These are phyloP conservation scores for Montipora sp. DNA, from an alignment of 64 coral and sea anemone species.

Conservation along the genomic window DNA sequence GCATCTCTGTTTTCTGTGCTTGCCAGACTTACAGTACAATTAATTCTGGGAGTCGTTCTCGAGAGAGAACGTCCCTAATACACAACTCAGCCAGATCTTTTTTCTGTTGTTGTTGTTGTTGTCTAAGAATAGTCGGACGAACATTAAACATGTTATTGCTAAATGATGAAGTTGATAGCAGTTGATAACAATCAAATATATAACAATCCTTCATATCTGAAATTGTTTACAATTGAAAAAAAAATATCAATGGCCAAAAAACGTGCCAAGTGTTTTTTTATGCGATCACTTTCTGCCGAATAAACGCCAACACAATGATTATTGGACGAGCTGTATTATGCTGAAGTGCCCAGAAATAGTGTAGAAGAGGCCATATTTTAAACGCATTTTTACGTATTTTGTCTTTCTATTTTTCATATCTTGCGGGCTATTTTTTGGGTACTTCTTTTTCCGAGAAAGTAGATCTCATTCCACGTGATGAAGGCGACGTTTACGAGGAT, in stretches of 20 bases:
- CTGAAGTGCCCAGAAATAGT: no score
- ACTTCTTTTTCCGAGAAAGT: no score
- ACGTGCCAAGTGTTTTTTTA: no score
- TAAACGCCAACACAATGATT: no score
- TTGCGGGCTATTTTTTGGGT: no score
- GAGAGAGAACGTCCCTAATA: neutral
- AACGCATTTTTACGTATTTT: no score
- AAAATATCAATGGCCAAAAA: neutral
- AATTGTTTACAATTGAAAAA: neutral
- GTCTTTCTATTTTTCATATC: no score
- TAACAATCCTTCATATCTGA: neutral
- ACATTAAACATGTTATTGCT: neutral
- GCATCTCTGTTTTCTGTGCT: neutral
- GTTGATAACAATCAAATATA: constrained; percentile 5
- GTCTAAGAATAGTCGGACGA: neutral
- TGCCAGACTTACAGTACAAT: constrained; percentile 12
- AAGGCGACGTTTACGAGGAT: no score
- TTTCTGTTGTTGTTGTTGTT: neutral
- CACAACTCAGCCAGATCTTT: neutral
- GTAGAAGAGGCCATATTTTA: no score
- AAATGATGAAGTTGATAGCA: neutral
- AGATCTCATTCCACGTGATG: no score
- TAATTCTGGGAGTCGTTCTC: neutral
- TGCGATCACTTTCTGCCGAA: no score
- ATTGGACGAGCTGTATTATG: no score